Evolutionary conservation across 2,888 invertebrate genomes (phyloP), one percentile per base, ranked within the genome.

Genomic region (Sycophila texana): DNA sequence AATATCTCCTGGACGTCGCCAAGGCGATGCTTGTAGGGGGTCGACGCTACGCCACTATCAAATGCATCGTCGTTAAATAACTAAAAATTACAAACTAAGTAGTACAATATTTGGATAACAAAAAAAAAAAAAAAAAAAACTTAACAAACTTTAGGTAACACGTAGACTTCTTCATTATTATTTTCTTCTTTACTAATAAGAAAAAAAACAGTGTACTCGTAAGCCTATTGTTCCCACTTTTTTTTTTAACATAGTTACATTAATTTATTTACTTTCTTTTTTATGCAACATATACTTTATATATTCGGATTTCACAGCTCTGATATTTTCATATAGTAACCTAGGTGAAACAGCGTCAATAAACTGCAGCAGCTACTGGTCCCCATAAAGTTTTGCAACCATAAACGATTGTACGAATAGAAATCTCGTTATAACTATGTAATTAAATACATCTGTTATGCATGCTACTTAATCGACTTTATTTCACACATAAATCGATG

Each of bases 71-170:
- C 26, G 51, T 47, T 71, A 16, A 14, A 67, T 49, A 75, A 49
- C 72, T 57, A 20, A 16, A 68, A 66, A 70, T 72, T 73, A 79
- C 18, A 60, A 61, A 76, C 75, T 73, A n/a, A n/a, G n/a, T n/a
- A 75, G 78, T 79, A 65, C 47, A 68, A 63, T 30, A 14, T 72
- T 67, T 79, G 39, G 74, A 77, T 61, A 81, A 81, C 74, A 82
- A 77, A 79, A 63, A 77, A 49, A 73, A 80, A 77, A 49, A 73
- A 80, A 26, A 26, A 72, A 60, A 82, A 81, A 82, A 82, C 82
- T 82, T 82, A 82, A 82, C 81, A 81, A 82, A 77, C 61, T 71
- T 67, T 82, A 81, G 79, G 75, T 77, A 82, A 82, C 79, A 74
- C 73, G 81, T 81, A 81, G 77, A 81, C 61, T 81, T 77, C 60